Conservation (phyloP, 2,113 vertebrate species). For the Hypanus sabinus region DNA sequence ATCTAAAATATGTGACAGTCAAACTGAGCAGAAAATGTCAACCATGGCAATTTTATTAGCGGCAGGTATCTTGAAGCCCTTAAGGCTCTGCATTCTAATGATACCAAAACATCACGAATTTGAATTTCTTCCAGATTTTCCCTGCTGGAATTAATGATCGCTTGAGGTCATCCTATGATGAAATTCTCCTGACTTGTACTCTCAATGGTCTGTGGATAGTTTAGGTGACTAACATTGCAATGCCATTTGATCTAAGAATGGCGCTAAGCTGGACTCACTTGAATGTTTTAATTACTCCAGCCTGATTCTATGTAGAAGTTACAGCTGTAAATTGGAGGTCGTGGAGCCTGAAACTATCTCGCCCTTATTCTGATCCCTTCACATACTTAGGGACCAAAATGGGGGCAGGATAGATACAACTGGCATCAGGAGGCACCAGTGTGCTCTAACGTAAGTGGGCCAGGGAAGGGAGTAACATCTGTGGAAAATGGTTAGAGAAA, state of each 20-base stretch:
- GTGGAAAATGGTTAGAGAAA: neutral
- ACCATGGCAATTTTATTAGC: neutral
- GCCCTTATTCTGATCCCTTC: neutral
- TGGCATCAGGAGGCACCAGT: neutral
- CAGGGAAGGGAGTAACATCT: neutral
- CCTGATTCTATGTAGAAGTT: neutral
- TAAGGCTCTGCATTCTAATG: neutral
- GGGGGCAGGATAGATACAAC: neutral
- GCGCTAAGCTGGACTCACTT: too few relatives aligned
- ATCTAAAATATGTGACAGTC: neutral
- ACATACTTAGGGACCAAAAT: neutral
- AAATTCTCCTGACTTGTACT: neutral
- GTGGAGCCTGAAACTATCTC: neutral
- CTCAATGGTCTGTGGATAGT: neutral
- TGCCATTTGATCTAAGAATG: neutral
- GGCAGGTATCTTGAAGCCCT: neutral
- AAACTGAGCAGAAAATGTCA: neutral
- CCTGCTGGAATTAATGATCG: neutral
- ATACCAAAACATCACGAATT: too few relatives aligned
- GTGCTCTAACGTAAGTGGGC: too few relatives aligned
- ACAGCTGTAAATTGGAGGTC: neutral
- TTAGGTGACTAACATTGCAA: neutral
- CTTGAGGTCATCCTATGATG: neutral
- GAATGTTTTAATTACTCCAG: neutral
- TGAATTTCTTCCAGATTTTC: too few relatives aligned